phyloP scores from a whole-genome alignment of 2,888 invertebrate genomes.

The Chironomus tentans region DNA sequence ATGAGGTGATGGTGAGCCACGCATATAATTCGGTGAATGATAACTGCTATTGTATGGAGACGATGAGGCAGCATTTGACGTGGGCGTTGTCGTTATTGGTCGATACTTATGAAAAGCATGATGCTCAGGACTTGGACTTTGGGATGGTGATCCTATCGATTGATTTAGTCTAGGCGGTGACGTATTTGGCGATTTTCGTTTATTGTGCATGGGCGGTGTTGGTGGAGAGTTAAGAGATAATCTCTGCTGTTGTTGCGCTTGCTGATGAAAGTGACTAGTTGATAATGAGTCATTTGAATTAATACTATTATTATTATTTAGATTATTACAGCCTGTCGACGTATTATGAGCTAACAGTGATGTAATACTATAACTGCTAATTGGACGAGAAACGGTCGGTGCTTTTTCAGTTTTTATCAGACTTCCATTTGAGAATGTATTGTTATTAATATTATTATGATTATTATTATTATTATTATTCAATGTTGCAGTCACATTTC shows the following conservation, averaged over 20 bases:
- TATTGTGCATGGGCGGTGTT: not conserved
- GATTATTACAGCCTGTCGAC: constrained; percentile 27
- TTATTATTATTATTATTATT: not conserved
- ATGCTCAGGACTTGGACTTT: constrained; percentile 30
- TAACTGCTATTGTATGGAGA: constrained; percentile 27
- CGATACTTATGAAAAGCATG: constrained; percentile 27
- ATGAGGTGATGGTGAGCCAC: constrained; percentile 30
- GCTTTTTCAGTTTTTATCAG: constrained; percentile 19
- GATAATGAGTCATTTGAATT: constrained; percentile 28
- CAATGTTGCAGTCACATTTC: not conserved
- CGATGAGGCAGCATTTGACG: constrained; percentile 26
- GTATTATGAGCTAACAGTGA: constrained; percentile 54
- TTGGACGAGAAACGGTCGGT: constrained; percentile 38
- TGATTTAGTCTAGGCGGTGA: constrained; percentile 20
- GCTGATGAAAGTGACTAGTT: constrained; percentile 42
- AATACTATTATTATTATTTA: constrained; percentile 31
- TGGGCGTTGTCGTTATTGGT: constrained; percentile 28
- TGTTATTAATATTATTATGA: not conserved
- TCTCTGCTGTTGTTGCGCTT: constrained; percentile 33
- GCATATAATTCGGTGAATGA: constrained; percentile 29
- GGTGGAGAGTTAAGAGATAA: constrained; percentile 3
- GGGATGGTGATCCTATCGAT: not conserved
- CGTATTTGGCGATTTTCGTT: constrained; percentile 7
- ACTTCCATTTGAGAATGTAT: constrained; percentile 14
- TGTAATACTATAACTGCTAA: constrained; percentile 76